A percentile compares a stretch with the other conserved stretches of the same genome.
Conservation (phyloP, 2,888 invertebrate genomes). For the Athalia cordata region DNA sequence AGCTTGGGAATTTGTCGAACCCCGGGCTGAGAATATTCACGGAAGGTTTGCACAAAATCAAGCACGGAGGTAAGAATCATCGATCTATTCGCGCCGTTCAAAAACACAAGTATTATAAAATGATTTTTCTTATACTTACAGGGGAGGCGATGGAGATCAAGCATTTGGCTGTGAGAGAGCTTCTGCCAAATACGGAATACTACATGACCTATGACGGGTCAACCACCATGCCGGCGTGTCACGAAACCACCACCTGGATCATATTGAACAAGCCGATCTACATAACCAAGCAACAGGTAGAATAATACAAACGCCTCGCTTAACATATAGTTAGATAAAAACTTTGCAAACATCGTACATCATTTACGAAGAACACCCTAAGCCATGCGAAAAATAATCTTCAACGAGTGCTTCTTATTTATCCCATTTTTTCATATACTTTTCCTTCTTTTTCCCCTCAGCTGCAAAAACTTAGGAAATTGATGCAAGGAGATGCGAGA, state of each 20-base stretch:
- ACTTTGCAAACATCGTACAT: not conserved
- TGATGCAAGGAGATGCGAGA: constrained; percentile 92
- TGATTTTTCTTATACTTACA: constrained; percentile 64
- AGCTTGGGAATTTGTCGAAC: constrained; percentile 95
- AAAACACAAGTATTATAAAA: not conserved
- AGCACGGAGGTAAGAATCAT: constrained; percentile 87
- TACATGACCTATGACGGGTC: constrained; percentile 99
- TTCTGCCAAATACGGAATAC: constrained; percentile 94
- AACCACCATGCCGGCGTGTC: constrained; percentile 96
- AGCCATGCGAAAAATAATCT: not conserved
- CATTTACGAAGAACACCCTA: too few species aligned
- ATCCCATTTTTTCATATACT: not conserved
- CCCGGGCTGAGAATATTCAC: constrained; percentile 93
- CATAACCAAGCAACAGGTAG: constrained; percentile 97
- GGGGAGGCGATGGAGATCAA: constrained; percentile 90
- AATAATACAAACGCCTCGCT: constrained; percentile 49
- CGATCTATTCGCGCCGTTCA: not conserved
- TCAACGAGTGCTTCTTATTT: not conserved
- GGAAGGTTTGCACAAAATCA: constrained; percentile 93
- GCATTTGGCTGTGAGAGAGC: constrained; percentile 88
- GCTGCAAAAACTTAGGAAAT: constrained; percentile 87
- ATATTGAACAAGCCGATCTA: constrained; percentile 98
- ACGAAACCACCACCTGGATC: constrained; percentile 99
- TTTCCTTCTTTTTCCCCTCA: constrained; percentile 71
- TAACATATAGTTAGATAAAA: not conserved